Base-by-base conservation (phyloP, 2,888 invertebrate genomes). In the Chymomyza caudatula region DNA sequence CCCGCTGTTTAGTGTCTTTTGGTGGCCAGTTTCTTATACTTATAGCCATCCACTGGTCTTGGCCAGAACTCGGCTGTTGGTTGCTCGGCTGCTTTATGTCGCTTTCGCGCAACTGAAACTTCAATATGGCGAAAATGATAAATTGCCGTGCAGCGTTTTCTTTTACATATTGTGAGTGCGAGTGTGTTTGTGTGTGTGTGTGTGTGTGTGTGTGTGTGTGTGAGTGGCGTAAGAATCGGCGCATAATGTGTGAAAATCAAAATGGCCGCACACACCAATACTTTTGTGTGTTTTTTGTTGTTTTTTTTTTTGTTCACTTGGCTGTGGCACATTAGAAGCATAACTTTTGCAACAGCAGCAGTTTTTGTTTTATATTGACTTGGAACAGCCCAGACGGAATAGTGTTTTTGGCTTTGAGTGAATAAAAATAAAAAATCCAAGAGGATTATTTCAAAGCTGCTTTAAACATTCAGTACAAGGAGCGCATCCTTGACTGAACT, bases 71-170 rank as follows among this genome's bases (percentile, higher is more conserved):
- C 11, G 29, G 29, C 8, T 51, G 20, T 20, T 51, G 55, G 19
- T n/a, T 17, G 23, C 44, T 54, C 13, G 19, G 74, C 74, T 84
- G 76, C 76, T 84, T 78, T 84, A 78, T 78, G 86, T 86, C 71
- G 69, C 65, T 53, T 15, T 44, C 66, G 74, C 74, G 42, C 43
- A 44, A 17, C 81, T 70, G 67, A 81, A 81, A 84, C 85, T 86
- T 83, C 86, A 83, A 86, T 83, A 82, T 77, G 83, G 87, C 74
- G 73, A 83, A 83, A 83, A 83, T 83, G 83, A 83, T 85, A 83
- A 83, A 83, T 83, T 77, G 80, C 85, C 73, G 61, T 68, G 78
- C 76, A 76, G 82, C 74, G 82, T 61, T 78, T 73, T 61, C 65
- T 74, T 69, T 69, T 61, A 44, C 44, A 23, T 15, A 44, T 15